phyloP scores from a whole-genome alignment of 2,797 vertebrate species.

The Chelmon rostratus region DNA sequence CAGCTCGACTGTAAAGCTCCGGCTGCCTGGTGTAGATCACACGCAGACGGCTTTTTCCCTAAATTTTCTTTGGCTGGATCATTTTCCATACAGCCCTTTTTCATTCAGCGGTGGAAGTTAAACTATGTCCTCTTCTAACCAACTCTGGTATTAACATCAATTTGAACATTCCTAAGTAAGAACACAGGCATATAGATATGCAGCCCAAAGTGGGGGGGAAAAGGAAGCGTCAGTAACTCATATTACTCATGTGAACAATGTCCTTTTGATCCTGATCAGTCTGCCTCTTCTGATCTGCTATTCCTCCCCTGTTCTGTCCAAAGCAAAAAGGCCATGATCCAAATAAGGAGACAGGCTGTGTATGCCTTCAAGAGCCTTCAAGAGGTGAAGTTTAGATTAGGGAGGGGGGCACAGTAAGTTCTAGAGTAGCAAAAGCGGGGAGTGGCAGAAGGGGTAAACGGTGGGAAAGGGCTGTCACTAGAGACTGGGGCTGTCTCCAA shows the following conservation, averaged over 20 bases:
- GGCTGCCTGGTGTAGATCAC: slow-evolving; percentile 59
- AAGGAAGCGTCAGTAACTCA: slow-evolving; percentile 62
- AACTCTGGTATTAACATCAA: slow-evolving; percentile 83
- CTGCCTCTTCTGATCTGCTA: slow-evolving; percentile 59
- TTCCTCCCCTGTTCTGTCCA: slow-evolving; percentile 64
- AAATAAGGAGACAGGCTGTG: slow-evolving; percentile 90
- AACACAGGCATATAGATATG: slow-evolving; percentile 63
- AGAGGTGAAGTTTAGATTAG: slow-evolving; percentile 80
- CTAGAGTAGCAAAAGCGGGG: slow-evolving; percentile 65
- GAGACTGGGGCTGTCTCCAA: slow-evolving; percentile 86
- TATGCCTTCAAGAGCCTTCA: slow-evolving; percentile 76
- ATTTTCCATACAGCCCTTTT: slow-evolving; percentile 78
- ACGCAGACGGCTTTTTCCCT: slow-evolving; percentile 58
- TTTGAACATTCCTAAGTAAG: slow-evolving; percentile 76
- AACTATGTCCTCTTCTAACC: slow-evolving; percentile 77
- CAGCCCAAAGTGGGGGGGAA: slow-evolving; percentile 59
- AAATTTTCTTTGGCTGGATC: slow-evolving; percentile 75
- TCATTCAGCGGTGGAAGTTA: slow-evolving; percentile 71
- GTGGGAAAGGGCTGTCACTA: slow-evolving; percentile 80
- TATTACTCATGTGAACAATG: slow-evolving; percentile 56
- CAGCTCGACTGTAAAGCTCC: slow-evolving; percentile 44
- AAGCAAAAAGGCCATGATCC: slow-evolving; percentile 77
- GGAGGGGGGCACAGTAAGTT: slow-evolving; percentile 57
- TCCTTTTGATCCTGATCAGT: slow-evolving; percentile 54
- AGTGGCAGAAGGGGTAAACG: slow-evolving; percentile 70